Conservation (phyloP, 2,113 vertebrate species). For the Oophaga pumilio region DNA sequence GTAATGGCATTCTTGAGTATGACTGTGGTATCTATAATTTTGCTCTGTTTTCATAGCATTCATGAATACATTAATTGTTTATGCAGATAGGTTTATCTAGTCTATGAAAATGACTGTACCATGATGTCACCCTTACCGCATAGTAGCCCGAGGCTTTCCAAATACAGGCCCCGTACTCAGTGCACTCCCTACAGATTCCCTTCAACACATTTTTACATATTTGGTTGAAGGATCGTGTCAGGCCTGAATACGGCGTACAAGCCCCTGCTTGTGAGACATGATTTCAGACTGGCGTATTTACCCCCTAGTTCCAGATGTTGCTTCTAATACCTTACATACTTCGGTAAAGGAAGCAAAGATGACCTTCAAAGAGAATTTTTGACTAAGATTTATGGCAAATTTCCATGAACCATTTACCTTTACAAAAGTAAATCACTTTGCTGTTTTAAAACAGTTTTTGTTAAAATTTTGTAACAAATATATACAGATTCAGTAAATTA, state of each 20-base stretch:
- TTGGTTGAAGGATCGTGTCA: slow-evolving; percentile 6
- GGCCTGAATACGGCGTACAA: background rate
- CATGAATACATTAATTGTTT: too few species aligned
- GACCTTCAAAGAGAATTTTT: too few species aligned
- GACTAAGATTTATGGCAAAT: too few species aligned
- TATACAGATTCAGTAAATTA: too few species aligned
- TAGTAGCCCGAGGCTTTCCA: background rate
- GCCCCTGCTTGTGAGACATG: slow-evolving; percentile 29
- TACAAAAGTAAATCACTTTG: too few species aligned
- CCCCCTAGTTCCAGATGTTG: slow-evolving; percentile 13
- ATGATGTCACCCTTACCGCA: background rate
- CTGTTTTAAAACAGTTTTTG: too few species aligned
- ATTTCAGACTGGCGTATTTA: background rate
- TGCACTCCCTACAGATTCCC: slow-evolving; percentile 2
- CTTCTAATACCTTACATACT: slow-evolving; percentile 4
- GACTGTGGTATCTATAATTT: too few species aligned
- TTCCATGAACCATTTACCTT: too few species aligned
- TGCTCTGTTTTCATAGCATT: too few species aligned
- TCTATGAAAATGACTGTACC: background rate
- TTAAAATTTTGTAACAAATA: too few species aligned
- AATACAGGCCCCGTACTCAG: background rate
- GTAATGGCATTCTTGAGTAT: too few species aligned
- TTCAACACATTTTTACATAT: slow-evolving; percentile 14
- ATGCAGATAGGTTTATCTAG: background rate
- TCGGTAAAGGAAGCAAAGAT: background rate